Evolutionary conservation across 2,113 vertebrate genomes (phyloP).

Genomic region (Holacanthus passer): DNA sequence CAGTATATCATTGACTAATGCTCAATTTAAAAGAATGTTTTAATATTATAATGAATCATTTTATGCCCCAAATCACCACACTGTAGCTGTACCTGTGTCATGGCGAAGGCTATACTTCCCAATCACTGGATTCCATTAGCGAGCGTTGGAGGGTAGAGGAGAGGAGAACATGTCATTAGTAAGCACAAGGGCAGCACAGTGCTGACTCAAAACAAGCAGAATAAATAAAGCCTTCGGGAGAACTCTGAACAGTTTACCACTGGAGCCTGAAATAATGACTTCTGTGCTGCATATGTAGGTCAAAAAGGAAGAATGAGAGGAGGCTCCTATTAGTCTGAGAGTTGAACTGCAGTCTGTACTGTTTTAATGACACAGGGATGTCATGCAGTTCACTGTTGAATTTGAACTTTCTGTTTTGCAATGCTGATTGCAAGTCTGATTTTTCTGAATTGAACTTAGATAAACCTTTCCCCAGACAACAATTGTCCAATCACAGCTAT

Average conservation of each 20-base stretch:
- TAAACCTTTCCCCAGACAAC: background rate
- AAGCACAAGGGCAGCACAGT: conserved; percentile 27
- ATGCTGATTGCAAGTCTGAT: background rate
- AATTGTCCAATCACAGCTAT: background rate
- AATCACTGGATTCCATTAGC: conserved; percentile 87
- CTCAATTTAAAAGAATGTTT: background rate
- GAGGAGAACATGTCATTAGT: conserved; percentile 50
- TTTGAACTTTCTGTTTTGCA: background rate
- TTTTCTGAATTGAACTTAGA: background rate
- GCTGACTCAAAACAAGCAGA: conserved; percentile 44
- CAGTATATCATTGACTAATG: too few species aligned
- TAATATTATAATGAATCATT: background rate
- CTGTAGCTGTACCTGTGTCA: conserved; percentile 88
- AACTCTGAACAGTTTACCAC: conserved; percentile 20
- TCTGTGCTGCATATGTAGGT: conserved; percentile 52
- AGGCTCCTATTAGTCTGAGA: conserved; percentile 5
- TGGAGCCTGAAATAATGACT: conserved; percentile 56
- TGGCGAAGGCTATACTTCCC: conserved; percentile 97
- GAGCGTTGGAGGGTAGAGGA: conserved; percentile 17
- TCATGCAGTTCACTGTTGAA: background rate
- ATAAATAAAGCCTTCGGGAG: conserved; percentile 27
- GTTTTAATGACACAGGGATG: conserved; percentile 35
- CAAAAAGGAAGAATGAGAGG: conserved; percentile 11
- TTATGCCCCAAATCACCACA: background rate
- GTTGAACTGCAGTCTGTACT: conserved; percentile 12